Percentiles rank a stretch among this genome's conserved stretches.
Evolutionary conservation across 2,888 invertebrate species (phyloP).

Genomic region (Thalpophila matura): DNA sequence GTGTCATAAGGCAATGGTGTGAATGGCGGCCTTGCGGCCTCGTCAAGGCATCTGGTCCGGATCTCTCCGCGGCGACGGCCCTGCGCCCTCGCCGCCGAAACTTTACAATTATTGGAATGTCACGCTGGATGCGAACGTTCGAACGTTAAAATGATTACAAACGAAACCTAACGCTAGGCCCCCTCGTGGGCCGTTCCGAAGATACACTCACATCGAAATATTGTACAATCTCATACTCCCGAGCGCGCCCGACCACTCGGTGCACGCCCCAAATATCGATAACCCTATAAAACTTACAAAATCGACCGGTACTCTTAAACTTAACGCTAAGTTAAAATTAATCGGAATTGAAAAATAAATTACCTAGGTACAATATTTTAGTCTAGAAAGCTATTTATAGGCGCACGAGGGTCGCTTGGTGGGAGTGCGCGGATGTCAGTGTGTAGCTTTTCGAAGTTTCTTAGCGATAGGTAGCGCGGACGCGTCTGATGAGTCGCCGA

Average conservation of each 20-base stretch:
- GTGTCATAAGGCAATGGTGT: conserved; percentile 90
- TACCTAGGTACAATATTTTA: conserved; percentile 91
- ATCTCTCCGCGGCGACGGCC: conserved; percentile 70
- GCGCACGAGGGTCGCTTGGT: conserved; percentile 83
- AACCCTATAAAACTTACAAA: conserved; percentile 91
- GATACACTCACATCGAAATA: conserved; percentile 81
- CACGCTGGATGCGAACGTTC: conserved; percentile 88
- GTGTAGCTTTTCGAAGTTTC: conserved; percentile 87
- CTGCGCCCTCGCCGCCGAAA: conserved; percentile 76
- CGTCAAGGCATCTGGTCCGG: conserved; percentile 85
- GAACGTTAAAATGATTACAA: conserved; percentile 83
- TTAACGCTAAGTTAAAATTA: conserved; percentile 90
- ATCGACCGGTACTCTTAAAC: conserved; percentile 89
- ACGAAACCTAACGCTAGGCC: conserved; percentile 84
- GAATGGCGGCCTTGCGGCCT: conserved; percentile 78
- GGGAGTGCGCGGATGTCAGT: conserved; percentile 86
- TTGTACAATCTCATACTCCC: conserved; percentile 84
- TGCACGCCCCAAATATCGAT: conserved; percentile 84
- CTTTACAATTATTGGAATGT: conserved; percentile 89
- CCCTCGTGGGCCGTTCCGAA: conserved; percentile 77
- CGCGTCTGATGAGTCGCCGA: conserved; percentile 83
- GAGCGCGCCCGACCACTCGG: conserved; percentile 77
- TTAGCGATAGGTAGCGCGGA: conserved; percentile 81
- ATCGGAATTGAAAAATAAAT: conserved; percentile 91
- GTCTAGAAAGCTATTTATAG: conserved; percentile 90